phyloP scores from a whole-genome alignment of 1,140 invertebrate species.

The Nebria ingens region DNA sequence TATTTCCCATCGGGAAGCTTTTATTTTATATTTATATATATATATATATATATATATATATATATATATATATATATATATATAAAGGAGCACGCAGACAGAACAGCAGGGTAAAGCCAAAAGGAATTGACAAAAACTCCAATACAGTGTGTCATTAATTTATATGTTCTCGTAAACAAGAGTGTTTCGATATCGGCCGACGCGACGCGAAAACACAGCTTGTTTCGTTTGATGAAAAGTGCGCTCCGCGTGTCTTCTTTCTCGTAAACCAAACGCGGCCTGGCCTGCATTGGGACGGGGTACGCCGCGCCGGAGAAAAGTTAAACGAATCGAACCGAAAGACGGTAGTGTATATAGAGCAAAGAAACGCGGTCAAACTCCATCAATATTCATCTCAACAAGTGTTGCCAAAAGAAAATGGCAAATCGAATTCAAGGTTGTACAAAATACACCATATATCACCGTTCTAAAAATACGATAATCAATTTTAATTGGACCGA shows the following conservation, averaged over 20 bases:
- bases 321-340: neutral
- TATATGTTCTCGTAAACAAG: neutral
- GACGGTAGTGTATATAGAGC: too few relatives aligned
- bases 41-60: too few relatives aligned
- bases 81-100: too few relatives aligned
- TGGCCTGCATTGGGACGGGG: too few relatives aligned
- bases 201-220: too few relatives aligned
- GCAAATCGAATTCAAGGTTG: neutral
- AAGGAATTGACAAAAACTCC: neutral
- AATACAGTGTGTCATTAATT: neutral
- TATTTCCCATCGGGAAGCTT: too few relatives aligned
- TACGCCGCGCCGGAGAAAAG: too few relatives aligned
- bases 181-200: neutral
- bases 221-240: neutral
- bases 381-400: slow-evolving; percentile 8
- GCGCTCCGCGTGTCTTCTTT: neutral
- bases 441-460: neutral
- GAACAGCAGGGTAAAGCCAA: too few relatives aligned
- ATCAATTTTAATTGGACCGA: too few relatives aligned
- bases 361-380: neutral
- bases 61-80: too few relatives aligned
- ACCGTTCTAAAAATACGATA: too few relatives aligned
- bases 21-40: too few relatives aligned
- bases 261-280: neutral
- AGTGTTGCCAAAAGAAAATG: neutral